Evolutionary conservation across 2,797 vertebrate species (phyloP).

Genomic region (Myotis vivesi): DNA sequence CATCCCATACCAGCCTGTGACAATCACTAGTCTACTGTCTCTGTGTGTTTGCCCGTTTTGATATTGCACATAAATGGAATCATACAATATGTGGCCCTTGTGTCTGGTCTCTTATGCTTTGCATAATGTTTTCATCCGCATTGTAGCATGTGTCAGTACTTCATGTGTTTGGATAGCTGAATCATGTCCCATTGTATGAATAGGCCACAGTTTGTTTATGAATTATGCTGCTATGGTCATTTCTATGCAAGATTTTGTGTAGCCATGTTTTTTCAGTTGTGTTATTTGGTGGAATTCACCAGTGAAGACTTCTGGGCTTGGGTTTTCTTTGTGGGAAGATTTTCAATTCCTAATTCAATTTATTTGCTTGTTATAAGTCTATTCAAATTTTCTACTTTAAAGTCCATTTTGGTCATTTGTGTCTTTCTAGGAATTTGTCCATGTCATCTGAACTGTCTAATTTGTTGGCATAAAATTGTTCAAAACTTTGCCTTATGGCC

Average conservation of each 20-base stretch:
- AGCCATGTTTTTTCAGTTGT: not conserved
- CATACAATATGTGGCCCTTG: not conserved
- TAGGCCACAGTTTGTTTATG: not conserved
- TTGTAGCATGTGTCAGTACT: not conserved
- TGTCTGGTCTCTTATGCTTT: not conserved
- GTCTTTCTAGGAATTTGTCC: slow-evolving; percentile 25
- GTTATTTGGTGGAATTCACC: not conserved
- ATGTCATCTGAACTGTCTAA: slow-evolving; percentile 1
- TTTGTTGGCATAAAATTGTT: not conserved
- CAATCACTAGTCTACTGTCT: not conserved
- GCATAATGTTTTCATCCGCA: not conserved
- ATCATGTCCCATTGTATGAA: not conserved
- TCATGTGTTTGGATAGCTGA: not conserved
- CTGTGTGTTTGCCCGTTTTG: not conserved
- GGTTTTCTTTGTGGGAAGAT: not conserved
- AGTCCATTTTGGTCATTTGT: not conserved
- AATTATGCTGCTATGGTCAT: not conserved
- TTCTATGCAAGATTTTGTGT: not conserved
- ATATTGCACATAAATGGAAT: not conserved
- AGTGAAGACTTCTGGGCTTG: not conserved
- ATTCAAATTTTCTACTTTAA: not conserved
- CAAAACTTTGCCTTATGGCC: not conserved
- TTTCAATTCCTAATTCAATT: slow-evolving; percentile 11
- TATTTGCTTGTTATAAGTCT: slow-evolving; percentile 13
- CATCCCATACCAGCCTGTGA: not conserved